Base-by-base conservation (phyloP, 2,797 vertebrate genomes). In the Tauraco hartlaubi region DNA sequence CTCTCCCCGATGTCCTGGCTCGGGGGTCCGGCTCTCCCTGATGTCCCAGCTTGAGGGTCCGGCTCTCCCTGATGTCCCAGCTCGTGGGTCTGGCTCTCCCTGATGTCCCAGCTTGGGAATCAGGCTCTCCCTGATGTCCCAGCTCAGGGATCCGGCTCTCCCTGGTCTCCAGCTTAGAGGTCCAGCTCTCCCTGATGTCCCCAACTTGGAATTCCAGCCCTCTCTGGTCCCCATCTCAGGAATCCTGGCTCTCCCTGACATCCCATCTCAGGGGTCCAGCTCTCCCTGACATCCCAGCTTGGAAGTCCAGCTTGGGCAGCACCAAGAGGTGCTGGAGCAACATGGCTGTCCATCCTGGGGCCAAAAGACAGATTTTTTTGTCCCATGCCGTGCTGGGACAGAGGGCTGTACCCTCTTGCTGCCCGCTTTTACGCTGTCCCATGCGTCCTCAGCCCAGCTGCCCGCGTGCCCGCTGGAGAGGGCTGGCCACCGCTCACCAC, bases 271-370 rank as follows among this genome's bases (percentile, higher is more conserved):
- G n/a, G 7, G 31, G 22, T 35, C 17, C 5, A 3, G 22, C 63
- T 25, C 22, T 85, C 31, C 21, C 18, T 0, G 4, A 5, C 8
- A 3, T 16, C 61, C 41, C 31, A 51, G 46, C 15, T 68, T 37
- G 4, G 31, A 37, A 16, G 18, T 35, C n/a, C 4, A 25, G 39
- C 67, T 59, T 1, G 0, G 33, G 20, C 73, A 78, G 48, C 37
- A 20, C 46, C 1, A 1, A 23, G 7, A 8, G 69, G n/a, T 49
- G 31, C n/a, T 44, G 56, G 43, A 69, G 22, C 44, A 15, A 16
- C 0, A 1, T 0, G 1, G 6, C 37, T 75, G 14, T 29, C 35
- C 1, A 0, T 68, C 62, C 51, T 3, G 3, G 16, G 14, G 41
- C 43, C 31, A 48, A 15, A 29, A 43, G 43, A 37, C 21, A 17